phyloP scores from a whole-genome alignment of 2,113 vertebrate species.

The Shinisaurus crocodilurus region DNA sequence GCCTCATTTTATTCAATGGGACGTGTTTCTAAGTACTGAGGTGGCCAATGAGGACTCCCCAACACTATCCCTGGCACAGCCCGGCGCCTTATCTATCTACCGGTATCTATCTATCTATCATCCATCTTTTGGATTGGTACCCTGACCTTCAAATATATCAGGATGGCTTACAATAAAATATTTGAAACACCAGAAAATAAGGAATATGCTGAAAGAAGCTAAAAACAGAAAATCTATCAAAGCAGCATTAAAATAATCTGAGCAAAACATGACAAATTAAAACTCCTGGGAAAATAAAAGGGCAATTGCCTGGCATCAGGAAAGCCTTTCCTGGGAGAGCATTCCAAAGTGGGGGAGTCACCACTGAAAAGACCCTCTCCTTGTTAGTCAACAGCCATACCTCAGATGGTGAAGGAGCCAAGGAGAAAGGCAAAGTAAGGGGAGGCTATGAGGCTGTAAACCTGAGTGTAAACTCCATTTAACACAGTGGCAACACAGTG shows the following conservation, averaged over 20 bases:
- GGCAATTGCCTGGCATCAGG: background rate
- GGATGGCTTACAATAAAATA: background rate
- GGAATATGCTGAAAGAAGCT: background rate
- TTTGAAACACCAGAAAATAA: background rate
- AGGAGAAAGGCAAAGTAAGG: background rate
- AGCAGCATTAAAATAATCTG: background rate
- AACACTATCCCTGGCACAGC: background rate
- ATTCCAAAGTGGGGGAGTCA: background rate
- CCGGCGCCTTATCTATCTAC: background rate
- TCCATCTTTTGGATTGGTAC: no score
- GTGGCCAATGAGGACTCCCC: background rate
- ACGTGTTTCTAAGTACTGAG: background rate
- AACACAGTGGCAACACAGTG: background rate
- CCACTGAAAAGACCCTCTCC: background rate
- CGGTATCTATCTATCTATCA: no score
- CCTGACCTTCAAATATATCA: background rate
- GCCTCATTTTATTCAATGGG: background rate
- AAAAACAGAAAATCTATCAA: background rate
- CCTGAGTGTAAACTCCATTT: background rate
- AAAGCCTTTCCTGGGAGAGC: background rate
- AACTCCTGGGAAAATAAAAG: background rate
- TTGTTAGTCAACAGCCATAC: background rate
- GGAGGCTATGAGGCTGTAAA: background rate
- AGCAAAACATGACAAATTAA: background rate
- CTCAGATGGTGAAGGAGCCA: background rate